phyloP scores from a whole-genome alignment of 1,140 invertebrate species.

The Polypedilum vanderplanki region DNA sequence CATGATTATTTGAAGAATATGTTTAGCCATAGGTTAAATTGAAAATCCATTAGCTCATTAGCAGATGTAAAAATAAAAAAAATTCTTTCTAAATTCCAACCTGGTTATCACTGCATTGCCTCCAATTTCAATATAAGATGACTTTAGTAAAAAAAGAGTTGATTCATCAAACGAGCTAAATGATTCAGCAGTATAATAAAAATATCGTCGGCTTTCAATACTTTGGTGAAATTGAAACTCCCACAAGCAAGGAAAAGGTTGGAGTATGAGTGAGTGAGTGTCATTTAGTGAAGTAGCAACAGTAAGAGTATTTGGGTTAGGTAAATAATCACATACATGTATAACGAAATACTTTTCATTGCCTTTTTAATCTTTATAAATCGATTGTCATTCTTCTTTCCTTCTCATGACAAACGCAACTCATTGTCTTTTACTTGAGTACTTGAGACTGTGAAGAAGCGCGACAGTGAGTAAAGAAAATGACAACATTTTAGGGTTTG shows the following conservation, averaged over 20 bases:
- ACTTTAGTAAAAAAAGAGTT: too few relatives aligned
- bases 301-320: neutral
- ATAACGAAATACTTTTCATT: neutral
- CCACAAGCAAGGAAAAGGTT: neutral
- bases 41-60: too few relatives aligned
- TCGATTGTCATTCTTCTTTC: neutral
- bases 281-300: neutral
- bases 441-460: neutral
- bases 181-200: neutral
- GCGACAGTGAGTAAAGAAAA: too few relatives aligned
- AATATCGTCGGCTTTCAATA: neutral
- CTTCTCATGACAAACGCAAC: neutral
- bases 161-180: neutral
- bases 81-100: too few relatives aligned
- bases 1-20: too few relatives aligned
- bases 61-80: too few relatives aligned
- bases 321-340: neutral
- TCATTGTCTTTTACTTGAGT: neutral
- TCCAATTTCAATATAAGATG: too few relatives aligned
- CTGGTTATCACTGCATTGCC: too few relatives aligned
- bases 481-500: too few relatives aligned
- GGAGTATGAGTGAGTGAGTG: neutral
- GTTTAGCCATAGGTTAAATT: too few relatives aligned
- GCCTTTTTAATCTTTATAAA: constrained; percentile 14
- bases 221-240: neutral